Evolutionary conservation across 2,888 invertebrate species (phyloP), one percentile per base, ranked within the genome.

Genomic region (Drosophila emarginata): DNA sequence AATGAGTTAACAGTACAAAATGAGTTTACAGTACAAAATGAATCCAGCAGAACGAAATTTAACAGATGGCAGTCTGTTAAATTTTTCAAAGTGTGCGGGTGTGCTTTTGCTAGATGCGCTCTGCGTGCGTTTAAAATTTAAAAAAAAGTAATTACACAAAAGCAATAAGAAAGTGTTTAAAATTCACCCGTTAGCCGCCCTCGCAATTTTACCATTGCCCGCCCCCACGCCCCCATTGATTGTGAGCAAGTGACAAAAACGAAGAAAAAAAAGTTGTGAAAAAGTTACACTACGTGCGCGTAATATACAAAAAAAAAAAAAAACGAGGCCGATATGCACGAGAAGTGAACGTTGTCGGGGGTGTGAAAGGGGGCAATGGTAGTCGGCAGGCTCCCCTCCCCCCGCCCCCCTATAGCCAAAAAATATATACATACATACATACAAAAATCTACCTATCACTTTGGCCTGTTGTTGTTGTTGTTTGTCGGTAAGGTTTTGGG

Each of bases 251-350:
- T 87, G 87, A 76, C 76, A 88, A 80, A 61, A 45, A 28, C 37
- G 26, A 37, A 63, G 54, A 60, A 68, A 59, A 68, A 59, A 26
- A 71, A 60, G 58, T 61, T 75, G 67, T 77, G 77, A 73, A 75
- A 63, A 76, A 76, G 59, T 58, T 58, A 67, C 75, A 65, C 72
- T 76, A 75, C 85, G 87, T 87, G 85, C 84, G 84, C 87, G 87
- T 80, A 84, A 87, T 84, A 84, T 45, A 40, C 9, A 28, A 53
- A 54, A 51, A 80, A 79, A 78, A 87, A 79, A 78, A 87, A 82
- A 82, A 84, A 87, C 84, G 87, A 87, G 87, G 82, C 80, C 82
- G 84, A 83, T 79, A 76, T 77, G 78, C 83, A 83, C 77, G 81
- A 84, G 77, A 64, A 73, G 70, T 61, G 53, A 61, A 73, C 51